phyloP scores from a whole-genome alignment of 2,888 invertebrate species.

The Zygogramma bicolorata region DNA sequence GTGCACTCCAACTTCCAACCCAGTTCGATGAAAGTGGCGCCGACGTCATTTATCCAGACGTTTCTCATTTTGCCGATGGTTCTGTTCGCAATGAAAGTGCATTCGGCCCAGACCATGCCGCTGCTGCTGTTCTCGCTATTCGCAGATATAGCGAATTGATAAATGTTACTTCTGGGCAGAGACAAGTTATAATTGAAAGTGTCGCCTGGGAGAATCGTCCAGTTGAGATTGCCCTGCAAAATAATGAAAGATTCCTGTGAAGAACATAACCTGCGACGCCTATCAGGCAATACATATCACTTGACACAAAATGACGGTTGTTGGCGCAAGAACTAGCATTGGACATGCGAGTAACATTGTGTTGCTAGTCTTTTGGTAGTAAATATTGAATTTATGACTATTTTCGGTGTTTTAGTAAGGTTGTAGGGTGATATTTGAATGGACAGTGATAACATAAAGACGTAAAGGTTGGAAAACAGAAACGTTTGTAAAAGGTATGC shows the following conservation, averaged over 20 bases:
- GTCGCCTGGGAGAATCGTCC: constrained; percentile 70
- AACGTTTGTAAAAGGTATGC: too few species aligned
- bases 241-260: constrained; percentile 1
- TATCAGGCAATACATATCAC: neutral
- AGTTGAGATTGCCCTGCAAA: constrained; percentile 72
- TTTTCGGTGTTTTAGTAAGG: too few species aligned
- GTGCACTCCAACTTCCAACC: constrained; percentile 85
- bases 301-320: neutral
- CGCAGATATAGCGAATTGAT: constrained; percentile 86
- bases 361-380: too few species aligned
- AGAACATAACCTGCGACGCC: too few species aligned
- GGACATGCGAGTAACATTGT: too few species aligned
- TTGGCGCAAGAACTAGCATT: too few species aligned
- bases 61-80: constrained; percentile 71
- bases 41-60: constrained; percentile 69
- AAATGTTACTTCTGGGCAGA: constrained; percentile 72
- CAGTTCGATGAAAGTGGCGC: constrained; percentile 72
- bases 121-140: constrained; percentile 79
- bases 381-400: too few species aligned
- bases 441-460: too few species aligned
- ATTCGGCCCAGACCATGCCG: constrained; percentile 88
- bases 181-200: constrained; percentile 71
- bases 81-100: constrained; percentile 72
- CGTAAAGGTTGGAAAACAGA: too few species aligned
- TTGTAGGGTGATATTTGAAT: too few species aligned